These are phyloP conservation scores for Deroptyus accipitrinus DNA, from an alignment of 2,113 vertebrate species.

Conservation along the genomic window DNA sequence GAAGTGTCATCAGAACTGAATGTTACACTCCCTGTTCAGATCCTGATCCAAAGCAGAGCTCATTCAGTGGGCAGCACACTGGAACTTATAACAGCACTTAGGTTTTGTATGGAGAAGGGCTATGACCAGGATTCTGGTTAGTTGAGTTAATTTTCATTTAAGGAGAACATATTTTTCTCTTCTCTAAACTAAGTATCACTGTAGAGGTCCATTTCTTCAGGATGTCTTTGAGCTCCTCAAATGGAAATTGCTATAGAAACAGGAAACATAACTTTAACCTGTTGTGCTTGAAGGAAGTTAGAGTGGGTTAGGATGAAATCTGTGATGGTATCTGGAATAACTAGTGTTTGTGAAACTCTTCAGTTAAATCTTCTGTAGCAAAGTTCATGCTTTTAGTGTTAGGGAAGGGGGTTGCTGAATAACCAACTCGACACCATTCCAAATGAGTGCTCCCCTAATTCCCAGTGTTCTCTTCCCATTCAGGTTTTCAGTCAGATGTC, in stretches of 20 bases:
- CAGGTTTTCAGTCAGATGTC: not conserved
- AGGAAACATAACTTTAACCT: not conserved
- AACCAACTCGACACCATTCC: not conserved
- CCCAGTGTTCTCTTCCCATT: not conserved
- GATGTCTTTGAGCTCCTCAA: not conserved
- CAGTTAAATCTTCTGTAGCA: not conserved
- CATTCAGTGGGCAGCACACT: not conserved
- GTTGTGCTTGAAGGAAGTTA: not conserved
- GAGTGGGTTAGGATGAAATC: not conserved
- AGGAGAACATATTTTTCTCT: not conserved
- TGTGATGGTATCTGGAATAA: not conserved
- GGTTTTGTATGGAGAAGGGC: not conserved
- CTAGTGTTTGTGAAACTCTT: not conserved
- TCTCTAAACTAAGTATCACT: not conserved
- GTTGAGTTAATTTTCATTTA: not conserved
- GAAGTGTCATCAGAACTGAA: not conserved
- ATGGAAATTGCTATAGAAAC: not conserved
- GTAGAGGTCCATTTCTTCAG: not conserved
- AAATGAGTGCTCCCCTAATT: not conserved
- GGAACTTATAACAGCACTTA: not conserved
- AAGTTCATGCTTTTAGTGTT: not conserved
- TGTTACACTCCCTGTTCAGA: not conserved
- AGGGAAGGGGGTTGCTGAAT: not conserved
- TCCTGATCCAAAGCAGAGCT: rapidly evolving
- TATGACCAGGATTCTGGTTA: not conserved